Base-by-base conservation (phyloP, 2,888 invertebrate species). In the Alloscopus bannaensis region DNA sequence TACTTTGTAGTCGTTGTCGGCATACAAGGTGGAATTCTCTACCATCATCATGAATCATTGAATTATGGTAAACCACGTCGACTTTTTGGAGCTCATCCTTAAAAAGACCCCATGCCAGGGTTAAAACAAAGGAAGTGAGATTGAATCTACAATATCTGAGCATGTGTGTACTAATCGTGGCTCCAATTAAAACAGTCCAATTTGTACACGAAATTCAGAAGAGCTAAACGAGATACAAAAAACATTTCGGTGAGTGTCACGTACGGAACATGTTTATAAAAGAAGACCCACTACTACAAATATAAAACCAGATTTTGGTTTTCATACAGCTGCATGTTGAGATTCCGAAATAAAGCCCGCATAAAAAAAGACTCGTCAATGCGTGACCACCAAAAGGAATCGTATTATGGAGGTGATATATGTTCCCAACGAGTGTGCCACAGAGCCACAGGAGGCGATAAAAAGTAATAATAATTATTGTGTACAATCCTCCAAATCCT, bases 111-210 rank as follows among this genome's bases (percentile, higher is more conserved):
- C n/a, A n/a, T 36, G 36, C 36, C 18, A 6, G 47, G 47, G n/a
- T 47, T 4, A 47, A 47, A 6, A 4, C 18, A 18, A 6, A 47
- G 3, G n/a, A 52, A 52, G 24, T 22, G 22, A n/a, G 47, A 52
- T n/a, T n/a, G n/a, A n/a, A n/a, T n/a, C n/a, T n/a, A n/a, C n/a
- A n/a, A n/a, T n/a, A n/a, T n/a, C n/a, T n/a, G n/a, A n/a, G n/a
- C n/a, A n/a, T n/a, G n/a, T n/a, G n/a, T n/a, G n/a, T n/a, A n/a
- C n/a, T n/a, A n/a, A n/a, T n/a, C n/a, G n/a, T n/a, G n/a, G n/a
- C n/a, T n/a, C n/a, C 52, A 52, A 52, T 52, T 52, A 52, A 52
- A 52, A 52, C 22, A 52, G 24, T 52, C 52, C 20, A 22, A 52
- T 52, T 52, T 22, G 52, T 52, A n/a, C n/a, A n/a, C n/a, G n/a